A percentile compares a stretch with the other conserved stretches of the same genome.
Evolutionary conservation across 1,140 invertebrate species (phyloP).

Genomic region (Diploscapter pachys): DNA sequence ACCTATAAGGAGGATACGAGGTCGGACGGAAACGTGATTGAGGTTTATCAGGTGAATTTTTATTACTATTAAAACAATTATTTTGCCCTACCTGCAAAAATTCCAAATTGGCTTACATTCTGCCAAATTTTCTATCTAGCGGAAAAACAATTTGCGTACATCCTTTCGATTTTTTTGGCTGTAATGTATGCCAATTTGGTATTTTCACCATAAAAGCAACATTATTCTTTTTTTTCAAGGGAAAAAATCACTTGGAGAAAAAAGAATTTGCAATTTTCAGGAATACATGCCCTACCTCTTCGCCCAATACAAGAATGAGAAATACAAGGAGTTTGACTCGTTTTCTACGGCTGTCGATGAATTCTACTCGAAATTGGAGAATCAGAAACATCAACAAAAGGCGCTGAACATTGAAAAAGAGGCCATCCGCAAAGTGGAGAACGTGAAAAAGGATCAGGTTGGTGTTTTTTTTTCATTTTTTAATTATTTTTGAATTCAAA

Average conservation of each 20-base stretch:
- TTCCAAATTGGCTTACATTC: no score
- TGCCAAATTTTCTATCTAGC: no score
- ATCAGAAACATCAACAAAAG: conserved; percentile 79
- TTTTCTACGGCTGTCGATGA: conserved; percentile 78
- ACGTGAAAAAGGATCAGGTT: conserved; percentile 85
- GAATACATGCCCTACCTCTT: conserved; percentile 54
- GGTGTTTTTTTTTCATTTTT: no score
- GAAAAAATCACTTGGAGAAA: no score
- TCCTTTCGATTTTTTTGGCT: no score
- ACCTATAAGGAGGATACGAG: conserved; percentile 37
- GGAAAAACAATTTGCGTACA: no score
- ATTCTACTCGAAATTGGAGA: conserved; percentile 89
- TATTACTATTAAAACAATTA: background rate
- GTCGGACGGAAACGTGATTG: conserved; percentile 66
- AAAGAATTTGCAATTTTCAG: background rate
- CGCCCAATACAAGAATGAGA: conserved; percentile 36
- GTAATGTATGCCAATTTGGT: no score
- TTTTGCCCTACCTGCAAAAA: no score
- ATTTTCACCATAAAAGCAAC: no score
- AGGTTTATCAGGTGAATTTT: conserved; percentile 61
- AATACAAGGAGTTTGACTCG: conserved; percentile 45
- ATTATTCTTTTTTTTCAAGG: no score
- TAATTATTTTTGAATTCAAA: no score
- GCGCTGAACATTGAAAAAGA: conserved; percentile 72
- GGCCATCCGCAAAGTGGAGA: conserved; percentile 93